A percentile compares a stretch with the other conserved stretches of the same genome.
Evolutionary conservation across 2,113 vertebrate genomes (phyloP).

Genomic region (Panthera uncia): DNA sequence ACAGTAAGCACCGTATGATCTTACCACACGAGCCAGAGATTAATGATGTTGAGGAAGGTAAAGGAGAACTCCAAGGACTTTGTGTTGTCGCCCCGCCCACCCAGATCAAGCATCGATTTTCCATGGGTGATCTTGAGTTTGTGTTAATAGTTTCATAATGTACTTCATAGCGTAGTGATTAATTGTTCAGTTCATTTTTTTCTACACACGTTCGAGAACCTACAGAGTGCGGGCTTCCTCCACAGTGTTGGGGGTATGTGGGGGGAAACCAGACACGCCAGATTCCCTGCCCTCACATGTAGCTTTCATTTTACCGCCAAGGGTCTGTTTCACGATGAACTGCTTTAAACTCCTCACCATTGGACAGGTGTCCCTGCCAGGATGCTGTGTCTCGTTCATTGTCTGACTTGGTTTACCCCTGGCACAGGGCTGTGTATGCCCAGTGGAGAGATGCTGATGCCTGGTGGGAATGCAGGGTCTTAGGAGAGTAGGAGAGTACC

Average conservation of each 20-base stretch:
- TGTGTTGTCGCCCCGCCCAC: background rate
- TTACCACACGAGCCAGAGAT: background rate
- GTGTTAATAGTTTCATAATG: background rate
- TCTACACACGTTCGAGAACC: background rate
- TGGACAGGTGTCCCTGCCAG: fast-evolving
- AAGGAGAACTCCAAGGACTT: too few species aligned
- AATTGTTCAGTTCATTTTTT: too few species aligned
- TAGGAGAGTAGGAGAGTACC: fast-evolving
- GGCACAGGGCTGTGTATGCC: fast-evolving
- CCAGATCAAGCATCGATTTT: background rate
- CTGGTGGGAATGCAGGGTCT: too few species aligned
- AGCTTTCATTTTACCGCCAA: background rate
- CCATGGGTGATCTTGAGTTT: background rate
- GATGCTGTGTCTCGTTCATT: fast-evolving
- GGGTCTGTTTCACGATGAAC: background rate
- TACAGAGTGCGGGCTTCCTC: background rate
- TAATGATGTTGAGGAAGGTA: too few species aligned
- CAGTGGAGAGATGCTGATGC: background rate
- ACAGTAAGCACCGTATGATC: fast-evolving
- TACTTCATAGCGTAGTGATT: fast-evolving
- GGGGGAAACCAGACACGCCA: background rate
- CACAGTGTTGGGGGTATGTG: too few species aligned
- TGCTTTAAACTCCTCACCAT: background rate
- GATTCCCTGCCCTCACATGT: background rate
- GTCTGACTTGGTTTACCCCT: background rate